Base-by-base conservation (phyloP, 2,888 invertebrate genomes). In the Lepidocyrtinus sp. region DNA sequence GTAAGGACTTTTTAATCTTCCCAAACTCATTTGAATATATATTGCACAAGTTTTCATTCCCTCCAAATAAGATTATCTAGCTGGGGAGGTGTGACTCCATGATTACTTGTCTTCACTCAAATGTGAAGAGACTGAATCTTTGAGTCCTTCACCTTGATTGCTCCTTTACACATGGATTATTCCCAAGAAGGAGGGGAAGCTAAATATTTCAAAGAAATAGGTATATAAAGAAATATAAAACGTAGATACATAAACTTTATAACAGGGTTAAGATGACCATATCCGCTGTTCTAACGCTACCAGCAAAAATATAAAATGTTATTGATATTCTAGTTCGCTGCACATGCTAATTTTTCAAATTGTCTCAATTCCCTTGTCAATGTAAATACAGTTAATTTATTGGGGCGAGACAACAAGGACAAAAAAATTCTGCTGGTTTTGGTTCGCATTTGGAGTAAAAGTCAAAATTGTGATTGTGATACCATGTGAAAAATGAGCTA, bases 51-150 rank as follows among this genome's bases (percentile, higher is more conserved):
- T 50, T 50, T 36, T 50, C 12, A n/a, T n/a, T 7, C 17, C 15
- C 50, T 50, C 5, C n/a, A n/a, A 50, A 59, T 45, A 55, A 25
- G 22, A 17, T 26, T 74, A 59, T 65, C 5, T 27, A 27, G 68
- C 15, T 62, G 75, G 50, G 50, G 62, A 65, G 65, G 75, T 75
- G 69, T 75, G 75, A 75, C 46, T 69, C 55, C 59, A 36, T 27
- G 61, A 67, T 67, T 74, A n/a, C 67, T 36, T 59, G 67, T 67
- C 59, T 36, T 67, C 67, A 27, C 36, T 63, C 50, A 50, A n/a
- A n/a, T n/a, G n/a, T n/a, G n/a, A n/a, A n/a, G n/a, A n/a, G n/a
- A n/a, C n/a, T n/a, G n/a, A n/a, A n/a, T n/a, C n/a, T n/a, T n/a
- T n/a, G n/a, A n/a, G n/a, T n/a, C n/a, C n/a, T n/a, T n/a, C n/a